phyloP scores from a whole-genome alignment of 1,140 invertebrate genomes.

The Steinernema khuongi region DNA sequence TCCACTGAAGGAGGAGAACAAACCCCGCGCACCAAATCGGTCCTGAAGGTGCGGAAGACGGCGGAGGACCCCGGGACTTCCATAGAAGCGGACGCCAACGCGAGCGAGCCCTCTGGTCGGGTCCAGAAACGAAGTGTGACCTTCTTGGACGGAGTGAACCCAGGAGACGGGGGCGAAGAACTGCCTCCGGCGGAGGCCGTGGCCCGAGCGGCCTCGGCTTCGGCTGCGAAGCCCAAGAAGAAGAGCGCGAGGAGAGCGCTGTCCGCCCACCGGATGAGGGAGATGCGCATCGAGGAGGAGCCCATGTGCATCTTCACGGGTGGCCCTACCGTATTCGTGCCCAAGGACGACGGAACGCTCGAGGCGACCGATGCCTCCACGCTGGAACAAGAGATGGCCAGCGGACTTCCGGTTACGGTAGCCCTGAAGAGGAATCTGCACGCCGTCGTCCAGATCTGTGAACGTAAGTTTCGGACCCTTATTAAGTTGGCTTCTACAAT shows the following conservation, averaged over 20 bases:
- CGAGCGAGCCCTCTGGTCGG: not conserved
- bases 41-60: not conserved
- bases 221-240: not conserved
- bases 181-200: not conserved
- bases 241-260: not conserved
- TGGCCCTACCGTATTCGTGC: not conserved
- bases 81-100: not conserved
- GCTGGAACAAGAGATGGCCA: not conserved
- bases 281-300: constrained; percentile 8
- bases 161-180: constrained; percentile 10
- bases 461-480: not conserved
- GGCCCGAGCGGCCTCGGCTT: not conserved
- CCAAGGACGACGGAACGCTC: not conserved
- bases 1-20: not conserved
- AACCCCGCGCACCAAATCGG: not conserved
- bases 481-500: not conserved
- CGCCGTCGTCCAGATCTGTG: not conserved
- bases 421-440: constrained; percentile 13
- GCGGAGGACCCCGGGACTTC: not conserved
- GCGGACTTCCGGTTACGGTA: not conserved
- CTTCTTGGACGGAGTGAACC: constrained; percentile 7
- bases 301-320: not conserved
- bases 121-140: not conserved
- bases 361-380: not conserved
- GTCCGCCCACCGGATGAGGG: not conserved